Evolutionary conservation across 1,140 invertebrate genomes (phyloP), one percentile per base, ranked within the genome.

Genomic region (Zaprionus ornatus): DNA sequence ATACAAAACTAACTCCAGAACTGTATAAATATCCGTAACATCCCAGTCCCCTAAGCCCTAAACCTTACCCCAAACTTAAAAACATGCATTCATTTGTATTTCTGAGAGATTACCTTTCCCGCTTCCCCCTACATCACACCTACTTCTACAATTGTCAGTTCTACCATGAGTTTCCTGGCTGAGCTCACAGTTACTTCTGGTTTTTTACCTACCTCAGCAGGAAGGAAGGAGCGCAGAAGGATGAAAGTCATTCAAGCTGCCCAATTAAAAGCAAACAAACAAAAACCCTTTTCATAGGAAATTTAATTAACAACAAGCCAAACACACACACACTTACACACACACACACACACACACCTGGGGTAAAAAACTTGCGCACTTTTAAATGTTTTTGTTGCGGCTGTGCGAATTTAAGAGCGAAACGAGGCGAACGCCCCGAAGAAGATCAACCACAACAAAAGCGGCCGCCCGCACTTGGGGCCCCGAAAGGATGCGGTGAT

Each of bases 361-460:
- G 23, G 21, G 35, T 29, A 42, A 50, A 76, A 42, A 70, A 80
- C 75, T 75, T 75, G 65, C 65, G 17, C 61, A 77, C 75, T 77
- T 80, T 74, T 57, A 74, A 85, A 84, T 85, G 69, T 85, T 85
- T 84, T 61, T 57, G 70, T 65, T 74, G 78, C 45, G 74, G 78
- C 69, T 62, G 60, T 15, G 29, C 64, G 52, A 73, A 70, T 80
- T 80, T 55, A 37, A 65, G 52, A 66, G 23, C 62, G 52, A 3
- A 48, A 29, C 61, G 29, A 27, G n/a, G 21, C 19, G 7, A 19
- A 12, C 6, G 21, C 37, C 57, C 56, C 2, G 74, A 79, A 73
- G 78, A 80, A 69, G 61, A 77, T 66, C 59, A 68, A 75, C 82
- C 82, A 82, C 82, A 85, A 85, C 82, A 85, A 80, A 84, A 76